Evolutionary conservation across 2,797 vertebrate genomes (phyloP), one percentile per base, ranked within the genome.

Genomic region (Microctenopoma stevenorrisi): DNA sequence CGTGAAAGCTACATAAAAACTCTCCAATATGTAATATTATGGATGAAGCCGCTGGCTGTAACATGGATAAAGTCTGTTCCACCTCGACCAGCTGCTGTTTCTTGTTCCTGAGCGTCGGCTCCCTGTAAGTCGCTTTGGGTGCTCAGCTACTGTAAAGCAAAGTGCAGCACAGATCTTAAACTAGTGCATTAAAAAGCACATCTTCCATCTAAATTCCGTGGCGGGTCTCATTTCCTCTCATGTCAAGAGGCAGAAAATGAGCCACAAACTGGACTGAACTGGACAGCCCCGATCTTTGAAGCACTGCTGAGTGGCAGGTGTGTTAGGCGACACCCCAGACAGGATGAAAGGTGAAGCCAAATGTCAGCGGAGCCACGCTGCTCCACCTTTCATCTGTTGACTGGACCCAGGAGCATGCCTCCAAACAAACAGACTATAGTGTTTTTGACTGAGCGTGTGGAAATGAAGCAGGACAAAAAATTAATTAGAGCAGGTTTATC

Each of bases 271-370:
- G 11, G 37, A 12, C 63, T 25, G 70, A 85, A 55, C 42, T 15
- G 62, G 46, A 52, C 68, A 66, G 61, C 3, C 62, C 63, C 44
- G 7, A 52, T 42, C 88, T 91, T 88, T 93, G 86, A 92, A 90
- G 72, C 51, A 22, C 52, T 25, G 60, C n/a, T 68, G 74, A 82
- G 81, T 74, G 81, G 74, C 66, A 73, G 76, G 66, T 59, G 58
- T 82, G 78, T 84, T 67, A 72, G 76, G 75, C 18, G 54, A 84
- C 43, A 51, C 74, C 78, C 79, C 61, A 82, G 70, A 81, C 72
- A 62, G 78, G 78, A 88, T 89, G 72, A 92, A 91, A 90, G 83
- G 81, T 80, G 79, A 81, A 74, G 76, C 67, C 66, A 92, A 92
- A 90, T 92, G 92, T 88, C 91, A 91, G 55, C 6, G 57, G 70